phyloP scores from a whole-genome alignment of 2,888 invertebrate genomes.

The Drosophila tripunctata region DNA sequence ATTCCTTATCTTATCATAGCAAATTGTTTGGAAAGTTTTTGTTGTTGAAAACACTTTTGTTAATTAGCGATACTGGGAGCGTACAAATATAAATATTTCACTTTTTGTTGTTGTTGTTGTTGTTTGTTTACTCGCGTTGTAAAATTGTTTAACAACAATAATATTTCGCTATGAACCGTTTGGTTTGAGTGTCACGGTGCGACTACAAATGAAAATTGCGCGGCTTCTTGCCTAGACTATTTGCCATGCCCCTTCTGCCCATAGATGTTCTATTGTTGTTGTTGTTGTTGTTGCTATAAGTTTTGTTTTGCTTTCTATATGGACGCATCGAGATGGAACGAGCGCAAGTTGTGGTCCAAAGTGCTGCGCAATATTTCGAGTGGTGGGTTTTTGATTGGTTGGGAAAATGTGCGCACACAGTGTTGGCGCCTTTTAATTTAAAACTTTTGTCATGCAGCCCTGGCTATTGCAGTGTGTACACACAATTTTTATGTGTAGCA shows the following conservation, averaged over 20 bases:
- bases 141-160: neutral
- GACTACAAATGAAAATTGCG: constrained; percentile 46
- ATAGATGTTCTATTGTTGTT: constrained; percentile 34
- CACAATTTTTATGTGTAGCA: constrained; percentile 17
- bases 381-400: constrained; percentile 52
- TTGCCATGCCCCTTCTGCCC: constrained; percentile 31
- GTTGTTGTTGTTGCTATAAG: constrained; percentile 33
- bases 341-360: constrained; percentile 35
- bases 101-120: neutral
- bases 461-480: constrained; percentile 21
- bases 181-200: constrained; percentile 42
- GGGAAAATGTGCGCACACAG: no score
- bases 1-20: constrained; percentile 29
- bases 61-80: neutral
- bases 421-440: constrained; percentile 9
- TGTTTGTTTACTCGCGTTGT: neutral
- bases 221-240: constrained; percentile 51
- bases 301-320: constrained; percentile 63
- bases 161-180: constrained; percentile 35
- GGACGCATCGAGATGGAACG: constrained; percentile 61
- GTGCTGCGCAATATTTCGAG: constrained; percentile 64
- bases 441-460: constrained; percentile 1
- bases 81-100: neutral
- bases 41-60: neutral
- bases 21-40: neutral